Conservation (phyloP, 2,888 invertebrate genomes). For the Cotesia congregata region DNA sequence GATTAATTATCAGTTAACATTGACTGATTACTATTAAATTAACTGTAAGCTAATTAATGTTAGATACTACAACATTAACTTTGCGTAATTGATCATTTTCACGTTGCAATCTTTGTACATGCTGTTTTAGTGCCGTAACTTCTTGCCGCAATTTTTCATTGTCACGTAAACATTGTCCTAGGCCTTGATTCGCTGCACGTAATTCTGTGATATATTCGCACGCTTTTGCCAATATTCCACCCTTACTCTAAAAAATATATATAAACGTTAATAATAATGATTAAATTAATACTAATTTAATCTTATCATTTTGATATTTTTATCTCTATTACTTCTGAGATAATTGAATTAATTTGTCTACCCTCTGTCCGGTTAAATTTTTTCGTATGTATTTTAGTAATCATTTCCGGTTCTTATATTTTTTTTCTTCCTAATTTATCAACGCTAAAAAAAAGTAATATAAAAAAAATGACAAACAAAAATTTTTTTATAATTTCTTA, state of each 20-base stretch:
- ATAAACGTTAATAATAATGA: conserved; percentile 1
- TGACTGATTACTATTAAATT: not conserved
- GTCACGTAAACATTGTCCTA: conserved; percentile 77
- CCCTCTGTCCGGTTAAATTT: not conserved
- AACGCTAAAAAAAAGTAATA: too few species aligned
- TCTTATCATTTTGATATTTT: too few species aligned
- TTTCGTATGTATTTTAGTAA: not conserved
- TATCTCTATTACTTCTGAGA: too few species aligned
- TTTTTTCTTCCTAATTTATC: not conserved
- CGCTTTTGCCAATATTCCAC: conserved; percentile 94
- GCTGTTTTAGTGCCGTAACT: conserved; percentile 79
- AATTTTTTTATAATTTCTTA: too few species aligned
- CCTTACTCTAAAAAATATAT: conserved; percentile 81
- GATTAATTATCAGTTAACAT: not conserved
- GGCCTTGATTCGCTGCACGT: conserved; percentile 82
- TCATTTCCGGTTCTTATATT: not conserved
- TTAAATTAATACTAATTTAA: conserved; percentile 25
- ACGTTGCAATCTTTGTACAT: conserved; percentile 80
- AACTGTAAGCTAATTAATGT: not conserved
- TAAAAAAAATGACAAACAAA: too few species aligned
- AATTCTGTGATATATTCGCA: conserved; percentile 94
- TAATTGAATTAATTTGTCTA: too few species aligned
- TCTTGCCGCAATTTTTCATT: conserved; percentile 82
- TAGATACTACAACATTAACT: conserved; percentile 24
- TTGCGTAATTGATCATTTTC: conserved; percentile 80